Evolutionary conservation across 2,888 invertebrate genomes (phyloP), one percentile per base, ranked within the genome.

Genomic region (Euzophera pinguis): DNA sequence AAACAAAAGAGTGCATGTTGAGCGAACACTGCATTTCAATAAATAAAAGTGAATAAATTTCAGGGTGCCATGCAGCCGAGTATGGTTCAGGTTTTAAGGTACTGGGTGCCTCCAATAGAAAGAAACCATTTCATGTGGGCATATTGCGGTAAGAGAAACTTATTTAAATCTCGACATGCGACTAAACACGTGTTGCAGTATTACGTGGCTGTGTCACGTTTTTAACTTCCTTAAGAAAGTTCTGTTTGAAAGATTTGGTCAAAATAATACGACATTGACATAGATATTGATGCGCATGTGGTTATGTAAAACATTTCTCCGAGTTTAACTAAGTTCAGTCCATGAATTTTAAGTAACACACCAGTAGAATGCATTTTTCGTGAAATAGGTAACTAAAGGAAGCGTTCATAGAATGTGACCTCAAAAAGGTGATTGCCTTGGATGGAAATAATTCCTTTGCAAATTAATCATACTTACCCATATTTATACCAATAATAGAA

Each of bases 81-180:
- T 56, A 89, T 90, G 89, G 81, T 89, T 3, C 90, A 88, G 69
- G 75, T 88, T 27, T 61, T 89, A 22, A 72, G 86, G 50, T 74
- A 86, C 58, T 90, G 89, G 89, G 86, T 88, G 9, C 89, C 89
- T 10, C 89, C 89, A 1, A 75, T 75, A n/a, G 89, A 90, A 62
- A 76, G 90, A 54, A 81, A 85, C 61, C 78, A 89, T 63, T 90
- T 89, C 52, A 84, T 89, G 81, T 90, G 89, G 89, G 86, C 87
- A 1, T 88, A 88, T 59, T 89, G 89, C 65, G 89, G 89, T 88
- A 64, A 79, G 79, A 35, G 16, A 47, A 42, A 50, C 34, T 41
- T 14, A 32, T n/a, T 45, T 41, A 16, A 42, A 35, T 27, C 17
- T 0, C 27, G 47, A 34, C 50, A 47, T 48, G 37, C 41, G 29